phyloP scores from a whole-genome alignment of 1,140 invertebrate species.

The Drosophila lacteicornis region DNA sequence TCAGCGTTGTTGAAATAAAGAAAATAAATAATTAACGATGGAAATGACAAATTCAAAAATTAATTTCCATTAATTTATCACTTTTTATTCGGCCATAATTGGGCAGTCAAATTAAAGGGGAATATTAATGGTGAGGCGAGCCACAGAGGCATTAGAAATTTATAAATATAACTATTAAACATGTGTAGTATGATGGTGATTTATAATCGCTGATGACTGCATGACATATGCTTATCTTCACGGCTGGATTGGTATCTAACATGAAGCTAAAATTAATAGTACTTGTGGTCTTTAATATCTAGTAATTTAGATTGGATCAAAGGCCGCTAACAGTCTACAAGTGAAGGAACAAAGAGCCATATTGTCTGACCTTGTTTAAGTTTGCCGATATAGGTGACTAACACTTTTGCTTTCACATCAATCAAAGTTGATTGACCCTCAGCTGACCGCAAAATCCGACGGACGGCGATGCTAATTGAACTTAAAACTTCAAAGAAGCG shows the following conservation, averaged over 20 bases:
- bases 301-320: slow-evolving; percentile 22
- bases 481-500: slow-evolving; percentile 49
- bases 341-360: slow-evolving; percentile 14
- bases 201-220: slow-evolving; percentile 14
- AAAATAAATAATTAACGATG: slow-evolving; percentile 2
- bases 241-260: neutral
- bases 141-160: neutral
- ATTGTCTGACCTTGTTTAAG: slow-evolving; percentile 25
- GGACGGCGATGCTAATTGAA: slow-evolving; percentile 64
- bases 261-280: slow-evolving; percentile 4
- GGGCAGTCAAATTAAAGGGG: neutral
- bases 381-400: slow-evolving; percentile 31
- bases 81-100: slow-evolving; percentile 5
- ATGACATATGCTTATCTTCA: slow-evolving; percentile 9
- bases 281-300: neutral
- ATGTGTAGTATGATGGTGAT: slow-evolving; percentile 7
- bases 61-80: slow-evolving; percentile 42
- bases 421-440: slow-evolving; percentile 70
- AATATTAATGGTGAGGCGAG: slow-evolving; percentile 21
- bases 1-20: neutral
- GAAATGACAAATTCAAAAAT: slow-evolving; percentile 21
- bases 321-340: slow-evolving; percentile 15
- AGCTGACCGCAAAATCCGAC: slow-evolving; percentile 60
- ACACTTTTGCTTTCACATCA: slow-evolving; percentile 71
- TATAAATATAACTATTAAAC: slow-evolving; percentile 8